phyloP scores from a whole-genome alignment of 2,888 invertebrate genomes.

The Germaria angustata region DNA sequence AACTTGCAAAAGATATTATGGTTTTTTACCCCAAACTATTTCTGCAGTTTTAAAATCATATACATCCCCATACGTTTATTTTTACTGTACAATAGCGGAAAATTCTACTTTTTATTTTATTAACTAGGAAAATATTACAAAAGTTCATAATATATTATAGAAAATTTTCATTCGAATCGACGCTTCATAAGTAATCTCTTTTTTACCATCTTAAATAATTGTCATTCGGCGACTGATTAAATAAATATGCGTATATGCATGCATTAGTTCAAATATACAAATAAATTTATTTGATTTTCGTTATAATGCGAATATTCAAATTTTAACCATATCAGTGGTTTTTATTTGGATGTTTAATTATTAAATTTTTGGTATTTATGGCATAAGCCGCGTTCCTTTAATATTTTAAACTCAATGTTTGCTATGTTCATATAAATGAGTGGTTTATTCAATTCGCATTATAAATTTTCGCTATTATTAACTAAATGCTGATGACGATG shows the following conservation, averaged over 20 bases:
- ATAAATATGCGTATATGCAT: not conserved
- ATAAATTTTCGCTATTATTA: conserved; percentile 33
- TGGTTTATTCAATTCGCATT: conserved; percentile 34
- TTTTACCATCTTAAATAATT: no score
- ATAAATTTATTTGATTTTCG: not conserved
- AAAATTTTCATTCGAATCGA: no score
- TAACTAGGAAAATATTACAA: no score
- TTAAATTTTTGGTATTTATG: conserved; percentile 29
- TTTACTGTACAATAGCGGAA: no score
- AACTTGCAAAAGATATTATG: no score
- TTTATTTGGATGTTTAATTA: conserved; percentile 22
- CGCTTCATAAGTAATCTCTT: no score
- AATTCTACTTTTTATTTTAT: no score
- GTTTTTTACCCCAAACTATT: no score
- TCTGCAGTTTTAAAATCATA: no score
- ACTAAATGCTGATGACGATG: conserved; percentile 27
- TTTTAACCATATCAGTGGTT: conserved; percentile 21
- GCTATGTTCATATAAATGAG: conserved; percentile 6
- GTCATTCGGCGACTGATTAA: not conserved
- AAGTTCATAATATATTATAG: no score
- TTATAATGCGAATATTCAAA: conserved; percentile 1
- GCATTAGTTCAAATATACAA: not conserved
- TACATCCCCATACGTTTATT: no score
- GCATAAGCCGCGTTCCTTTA: conserved; percentile 23
- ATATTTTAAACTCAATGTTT: conserved; percentile 10